Conservation (phyloP, 2,888 invertebrate species). For the Podabrus alpinus region DNA sequence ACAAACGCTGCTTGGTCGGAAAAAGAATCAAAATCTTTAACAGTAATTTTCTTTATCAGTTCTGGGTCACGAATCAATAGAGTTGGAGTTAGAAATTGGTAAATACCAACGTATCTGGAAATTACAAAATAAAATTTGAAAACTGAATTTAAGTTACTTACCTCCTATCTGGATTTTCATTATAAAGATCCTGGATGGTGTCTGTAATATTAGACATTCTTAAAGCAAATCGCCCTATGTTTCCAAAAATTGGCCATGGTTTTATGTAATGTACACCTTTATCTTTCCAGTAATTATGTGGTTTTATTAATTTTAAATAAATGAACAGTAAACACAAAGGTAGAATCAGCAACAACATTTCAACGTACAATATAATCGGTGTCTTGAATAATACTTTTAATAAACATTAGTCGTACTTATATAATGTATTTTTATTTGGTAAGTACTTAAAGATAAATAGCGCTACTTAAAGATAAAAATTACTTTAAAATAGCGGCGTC, state of each 20-base stretch:
- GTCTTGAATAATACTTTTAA: no score
- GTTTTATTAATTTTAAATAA: neutral
- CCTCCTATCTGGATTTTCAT: neutral
- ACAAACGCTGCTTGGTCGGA: conserved; percentile 32
- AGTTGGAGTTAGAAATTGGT: neutral
- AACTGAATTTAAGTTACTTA: neutral
- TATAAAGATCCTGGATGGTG: neutral
- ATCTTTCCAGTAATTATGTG: neutral
- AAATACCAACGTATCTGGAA: neutral
- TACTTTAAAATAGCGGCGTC: no score
- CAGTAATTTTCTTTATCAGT: conserved; percentile 33
- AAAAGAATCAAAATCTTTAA: conserved; percentile 39
- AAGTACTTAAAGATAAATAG: no score
- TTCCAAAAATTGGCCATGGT: neutral
- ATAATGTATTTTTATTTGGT: no score
- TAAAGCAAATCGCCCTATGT: neutral
- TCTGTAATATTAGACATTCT: neutral
- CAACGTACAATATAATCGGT: no score
- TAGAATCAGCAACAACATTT: neutral
- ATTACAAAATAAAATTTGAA: neutral
- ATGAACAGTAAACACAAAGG: neutral
- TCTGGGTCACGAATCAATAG: conserved; percentile 33
- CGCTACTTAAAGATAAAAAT: no score
- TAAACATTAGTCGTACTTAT: no score
- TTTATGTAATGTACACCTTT: neutral